Evolutionary conservation across 2,113 vertebrate genomes (phyloP).

Genomic region (rat (Rattus norvegicus)): GRCr8 NC_086029.1:59213501-59214000

Average conservation of each 20-base stretch:
- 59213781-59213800: not conserved
- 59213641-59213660: not conserved
- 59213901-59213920: not conserved
- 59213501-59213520: not conserved
- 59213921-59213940: not conserved
- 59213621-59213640: not conserved
- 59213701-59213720: not conserved
- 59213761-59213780: not conserved
- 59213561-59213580: not conserved
- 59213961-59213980: not conserved
- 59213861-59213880: not conserved
- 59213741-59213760: not conserved
- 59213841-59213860: not conserved
- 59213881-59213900: not conserved
- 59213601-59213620: not conserved
- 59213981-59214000: not conserved
- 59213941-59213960: not conserved
- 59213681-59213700: not conserved
- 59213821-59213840: not conserved
- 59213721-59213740: not conserved
- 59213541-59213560: conserved; percentile 6
- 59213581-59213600: not conserved
- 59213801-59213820: not conserved
- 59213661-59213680: not conserved
- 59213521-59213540: conserved; percentile 23